Conservation (phyloP, 1,140 invertebrate species). For the Diorhabda elongata region DNA sequence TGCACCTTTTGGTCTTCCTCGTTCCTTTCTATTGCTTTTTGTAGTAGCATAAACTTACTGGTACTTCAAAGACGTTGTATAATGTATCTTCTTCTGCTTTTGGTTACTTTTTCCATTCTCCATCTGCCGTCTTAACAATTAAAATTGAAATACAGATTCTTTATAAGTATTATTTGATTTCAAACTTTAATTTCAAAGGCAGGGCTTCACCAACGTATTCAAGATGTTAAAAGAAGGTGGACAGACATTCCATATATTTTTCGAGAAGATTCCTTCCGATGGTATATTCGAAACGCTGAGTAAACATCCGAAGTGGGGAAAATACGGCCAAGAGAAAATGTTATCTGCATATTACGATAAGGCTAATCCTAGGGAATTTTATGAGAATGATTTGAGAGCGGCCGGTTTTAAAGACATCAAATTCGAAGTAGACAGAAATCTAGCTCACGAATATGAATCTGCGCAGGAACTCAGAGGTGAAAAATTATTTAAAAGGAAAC, state of each 20-base stretch:
- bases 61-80: background rate
- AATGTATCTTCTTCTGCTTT: background rate
- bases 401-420: background rate
- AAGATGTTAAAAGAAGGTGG: background rate
- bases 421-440: background rate
- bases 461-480: background rate
- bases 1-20: background rate
- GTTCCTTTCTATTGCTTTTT: no score
- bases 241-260: slow-evolving; percentile 1
- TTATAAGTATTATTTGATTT: background rate
- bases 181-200: background rate
- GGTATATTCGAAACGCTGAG: background rate
- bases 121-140: background rate
- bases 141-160: no score
- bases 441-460: background rate
- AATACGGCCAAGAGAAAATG: slow-evolving; percentile 3
- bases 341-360: background rate
- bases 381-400: background rate
- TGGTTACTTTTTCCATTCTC: background rate
- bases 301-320: slow-evolving; percentile 8
- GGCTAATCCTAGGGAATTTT: no score
- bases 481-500: background rate
- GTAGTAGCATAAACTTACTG: background rate
- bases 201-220: background rate
- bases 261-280: background rate